Percentiles rank a stretch among this genome's conserved stretches.
Conservation (phyloP, 2,797 vertebrate genomes). For the Molothrus ater region DNA sequence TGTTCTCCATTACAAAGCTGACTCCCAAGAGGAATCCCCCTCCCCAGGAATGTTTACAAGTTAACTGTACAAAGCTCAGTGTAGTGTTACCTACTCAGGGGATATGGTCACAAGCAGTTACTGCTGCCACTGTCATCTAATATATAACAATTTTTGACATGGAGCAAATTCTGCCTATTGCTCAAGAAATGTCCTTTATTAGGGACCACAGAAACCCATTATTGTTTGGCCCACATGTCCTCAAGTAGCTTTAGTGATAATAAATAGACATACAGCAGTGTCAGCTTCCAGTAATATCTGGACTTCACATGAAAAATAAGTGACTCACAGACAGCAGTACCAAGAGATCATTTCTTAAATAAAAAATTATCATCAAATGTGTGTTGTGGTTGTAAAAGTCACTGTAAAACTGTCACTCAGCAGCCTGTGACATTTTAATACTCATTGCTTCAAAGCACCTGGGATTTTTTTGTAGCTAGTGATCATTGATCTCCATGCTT, state of each 20-base stretch:
- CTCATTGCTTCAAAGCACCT: background rate
- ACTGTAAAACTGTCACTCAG: background rate
- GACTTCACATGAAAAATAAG: background rate
- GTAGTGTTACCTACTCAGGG: background rate
- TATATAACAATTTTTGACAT: background rate
- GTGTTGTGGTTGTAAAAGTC: background rate
- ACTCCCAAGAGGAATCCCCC: background rate
- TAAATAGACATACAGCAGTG: background rate
- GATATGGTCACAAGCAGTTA: background rate
- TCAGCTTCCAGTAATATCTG: background rate
- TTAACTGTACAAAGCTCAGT: background rate
- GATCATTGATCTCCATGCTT: background rate
- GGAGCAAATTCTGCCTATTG: background rate
- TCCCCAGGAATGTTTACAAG: background rate
- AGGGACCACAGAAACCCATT: background rate
- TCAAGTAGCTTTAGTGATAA: background rate
- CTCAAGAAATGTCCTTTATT: background rate
- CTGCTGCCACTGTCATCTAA: background rate
- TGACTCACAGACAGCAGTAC: background rate
- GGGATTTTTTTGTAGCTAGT: background rate
- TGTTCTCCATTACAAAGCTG: rapidly evolving
- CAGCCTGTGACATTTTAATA: background rate
- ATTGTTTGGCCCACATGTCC: background rate
- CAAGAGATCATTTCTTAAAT: background rate
- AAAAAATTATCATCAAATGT: background rate